Evolutionary conservation across 2,888 invertebrate genomes (phyloP), one percentile per base, ranked within the genome.

Genomic region (Palloptera scutellata): DNA sequence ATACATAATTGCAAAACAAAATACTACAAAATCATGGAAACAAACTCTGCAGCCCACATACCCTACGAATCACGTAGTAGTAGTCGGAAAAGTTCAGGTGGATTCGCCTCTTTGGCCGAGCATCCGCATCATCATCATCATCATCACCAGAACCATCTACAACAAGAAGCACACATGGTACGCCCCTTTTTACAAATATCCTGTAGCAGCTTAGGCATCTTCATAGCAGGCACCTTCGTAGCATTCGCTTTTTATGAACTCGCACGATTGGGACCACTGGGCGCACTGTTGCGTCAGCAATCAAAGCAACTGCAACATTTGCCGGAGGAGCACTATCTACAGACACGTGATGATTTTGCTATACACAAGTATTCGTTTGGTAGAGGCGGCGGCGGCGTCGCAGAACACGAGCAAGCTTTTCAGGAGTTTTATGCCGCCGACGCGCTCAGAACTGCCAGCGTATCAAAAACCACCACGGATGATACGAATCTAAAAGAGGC

Each of bases 401-500:
- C 58, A 0, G 12, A 66, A 13, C 66, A 66, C 15, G 43, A 62
- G n/a, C 65, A 69, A 12, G 78, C 78, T 2, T 74, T 81, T 1
- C 79, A 75, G 55, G 77, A 79, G 63, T 76, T 76, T 19, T 78
- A 81, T 65, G 79, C 77, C n/a, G 77, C 77, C 15, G 76, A 74
- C 12, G 76, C 77, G 12, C 75, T 75, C 61, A 73, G 76, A 11
- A 60, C 75, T 10, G 77, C 76, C 15, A 75, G 75, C 58, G 71
- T 77, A 5, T 53, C 30, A 51, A 4, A 62, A 61, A 13, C 61
- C 55, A 70, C 10, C 19, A 77, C 77, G 8, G 75, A 78, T 43
- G 75, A 81, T 60, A 76, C 78, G 0, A 83, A 84, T 64, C 74
- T 81, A 10, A 82, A 82, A 40, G 97, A 97, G 86, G 95, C 96